These are phyloP conservation scores for Ectropis crepuscularia DNA, from an alignment of 2,888 invertebrate genomes.

Conservation along the genomic window DNA sequence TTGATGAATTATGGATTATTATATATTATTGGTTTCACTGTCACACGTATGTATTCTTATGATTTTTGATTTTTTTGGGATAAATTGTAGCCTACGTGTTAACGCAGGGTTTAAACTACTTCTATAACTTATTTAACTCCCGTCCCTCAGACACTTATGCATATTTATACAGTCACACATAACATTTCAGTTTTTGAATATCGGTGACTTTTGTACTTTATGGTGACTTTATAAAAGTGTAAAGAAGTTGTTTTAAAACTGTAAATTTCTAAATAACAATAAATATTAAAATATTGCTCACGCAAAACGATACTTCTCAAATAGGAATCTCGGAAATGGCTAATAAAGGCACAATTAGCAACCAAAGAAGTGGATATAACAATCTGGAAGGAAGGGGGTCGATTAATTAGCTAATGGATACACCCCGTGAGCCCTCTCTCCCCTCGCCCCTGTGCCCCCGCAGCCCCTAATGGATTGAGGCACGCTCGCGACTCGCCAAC, in stretches of 20 bases:
- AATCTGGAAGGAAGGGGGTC: conserved; percentile 79
- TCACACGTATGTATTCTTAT: too few relatives aligned
- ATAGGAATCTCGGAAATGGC: conserved; percentile 44
- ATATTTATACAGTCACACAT: too few relatives aligned
- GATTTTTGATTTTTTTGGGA: too few relatives aligned
- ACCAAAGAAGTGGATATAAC: conserved; percentile 67
- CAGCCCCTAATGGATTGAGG: conserved; percentile 73
- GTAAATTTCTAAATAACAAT: neutral
- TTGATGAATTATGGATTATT: too few relatives aligned
- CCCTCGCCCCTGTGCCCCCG: conserved; percentile 45
- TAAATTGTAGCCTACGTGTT: too few relatives aligned
- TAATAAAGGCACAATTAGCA: conserved; percentile 70
- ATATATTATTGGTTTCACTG: too few relatives aligned
- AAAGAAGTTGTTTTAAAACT: neutral
- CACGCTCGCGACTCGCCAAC: conserved; percentile 67
- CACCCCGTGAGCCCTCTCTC: conserved; percentile 47
- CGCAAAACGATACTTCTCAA: conserved; percentile 35
- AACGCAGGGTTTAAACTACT: too few relatives aligned
- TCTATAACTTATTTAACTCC: too few relatives aligned
- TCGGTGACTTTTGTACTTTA: neutral
- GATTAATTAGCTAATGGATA: conserved; percentile 81
- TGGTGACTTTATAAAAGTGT: neutral
- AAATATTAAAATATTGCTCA: neutral
- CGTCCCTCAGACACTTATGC: too few relatives aligned
- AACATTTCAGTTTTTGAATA: too few relatives aligned